These are phyloP conservation scores for Drosophila emarginata DNA, from an alignment of 2,888 invertebrate species.

Conservation along the genomic window DNA sequence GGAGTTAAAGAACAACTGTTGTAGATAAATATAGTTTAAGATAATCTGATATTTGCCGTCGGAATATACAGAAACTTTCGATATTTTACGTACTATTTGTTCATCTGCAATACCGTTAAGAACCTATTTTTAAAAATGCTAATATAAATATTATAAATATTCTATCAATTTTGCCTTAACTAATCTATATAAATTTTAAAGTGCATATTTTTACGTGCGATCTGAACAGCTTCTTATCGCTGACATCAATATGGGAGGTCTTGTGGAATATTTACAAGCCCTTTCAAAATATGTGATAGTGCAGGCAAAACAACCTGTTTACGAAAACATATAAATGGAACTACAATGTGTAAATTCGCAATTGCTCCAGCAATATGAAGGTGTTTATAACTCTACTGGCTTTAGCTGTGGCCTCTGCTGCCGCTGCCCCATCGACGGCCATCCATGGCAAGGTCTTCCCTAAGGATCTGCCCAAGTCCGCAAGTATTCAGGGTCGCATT, in stretches of 20 bases:
- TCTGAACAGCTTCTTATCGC: background rate
- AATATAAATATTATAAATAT: background rate
- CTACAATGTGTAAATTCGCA: background rate
- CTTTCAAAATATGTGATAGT: background rate
- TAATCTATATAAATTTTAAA: background rate
- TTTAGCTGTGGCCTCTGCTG: constrained; percentile 28
- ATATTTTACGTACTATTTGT: too few relatives aligned
- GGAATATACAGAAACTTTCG: too few relatives aligned
- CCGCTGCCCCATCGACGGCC: constrained; percentile 31
- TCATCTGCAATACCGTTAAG: too few relatives aligned
- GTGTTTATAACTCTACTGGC: constrained; percentile 35
- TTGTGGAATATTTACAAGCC: background rate
- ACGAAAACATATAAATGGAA: constrained; percentile 4
- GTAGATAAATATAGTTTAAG: too few relatives aligned
- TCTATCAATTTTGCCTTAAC: background rate
- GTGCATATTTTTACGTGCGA: background rate
- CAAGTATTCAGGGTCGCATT: constrained; percentile 60
- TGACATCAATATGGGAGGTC: background rate
- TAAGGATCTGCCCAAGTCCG: constrained; percentile 48
- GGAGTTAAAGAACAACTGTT: background rate
- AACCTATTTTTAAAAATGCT: background rate
- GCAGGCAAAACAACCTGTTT: background rate
- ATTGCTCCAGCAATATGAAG: constrained; percentile 4
- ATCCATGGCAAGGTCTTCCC: constrained; percentile 13
- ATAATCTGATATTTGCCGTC: background rate